Percentiles rank a stretch among this genome's conserved stretches.
Conservation (phyloP, 2,888 invertebrate genomes). For the Synanthedon formicaeformis region DNA sequence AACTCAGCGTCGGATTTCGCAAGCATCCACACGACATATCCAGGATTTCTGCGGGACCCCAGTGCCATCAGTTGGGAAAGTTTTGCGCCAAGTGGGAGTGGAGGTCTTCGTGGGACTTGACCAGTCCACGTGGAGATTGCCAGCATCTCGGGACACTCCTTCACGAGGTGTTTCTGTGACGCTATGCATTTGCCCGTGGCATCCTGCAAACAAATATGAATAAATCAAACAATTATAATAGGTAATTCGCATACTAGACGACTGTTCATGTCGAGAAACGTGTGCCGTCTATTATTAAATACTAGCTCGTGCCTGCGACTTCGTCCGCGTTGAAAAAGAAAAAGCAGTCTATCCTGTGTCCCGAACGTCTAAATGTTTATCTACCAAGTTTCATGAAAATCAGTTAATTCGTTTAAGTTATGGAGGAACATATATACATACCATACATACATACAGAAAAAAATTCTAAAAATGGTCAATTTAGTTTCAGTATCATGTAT, state of each 20-base stretch:
- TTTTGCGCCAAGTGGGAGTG: constrained; percentile 76
- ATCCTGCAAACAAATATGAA: constrained; percentile 28
- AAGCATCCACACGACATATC: constrained; percentile 84
- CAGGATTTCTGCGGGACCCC: constrained; percentile 76
- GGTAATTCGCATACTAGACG: constrained; percentile 1
- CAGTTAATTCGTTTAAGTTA: too few species aligned
- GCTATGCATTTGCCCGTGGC: constrained; percentile 64
- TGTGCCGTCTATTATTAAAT: constrained; percentile 4
- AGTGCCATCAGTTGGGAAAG: constrained; percentile 82
- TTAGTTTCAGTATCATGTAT: too few species aligned
- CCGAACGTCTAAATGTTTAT: too few species aligned
- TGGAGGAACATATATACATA: too few species aligned
- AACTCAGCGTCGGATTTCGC: constrained; percentile 83
- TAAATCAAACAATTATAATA: background rate
- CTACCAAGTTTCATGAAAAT: too few species aligned
- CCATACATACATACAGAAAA: too few species aligned
- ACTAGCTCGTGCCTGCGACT: too few species aligned
- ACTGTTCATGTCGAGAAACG: constrained; percentile 16
- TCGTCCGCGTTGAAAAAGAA: too few species aligned
- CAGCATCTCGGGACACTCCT: constrained; percentile 84
- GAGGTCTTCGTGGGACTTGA: constrained; percentile 80
- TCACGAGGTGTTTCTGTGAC: constrained; percentile 72
- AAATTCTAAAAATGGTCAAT: too few species aligned
- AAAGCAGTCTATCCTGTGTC: too few species aligned
- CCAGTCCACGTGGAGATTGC: constrained; percentile 86